phyloP scores from a whole-genome alignment of 2,113 vertebrate species.

The Saccopteryx bilineata region DNA sequence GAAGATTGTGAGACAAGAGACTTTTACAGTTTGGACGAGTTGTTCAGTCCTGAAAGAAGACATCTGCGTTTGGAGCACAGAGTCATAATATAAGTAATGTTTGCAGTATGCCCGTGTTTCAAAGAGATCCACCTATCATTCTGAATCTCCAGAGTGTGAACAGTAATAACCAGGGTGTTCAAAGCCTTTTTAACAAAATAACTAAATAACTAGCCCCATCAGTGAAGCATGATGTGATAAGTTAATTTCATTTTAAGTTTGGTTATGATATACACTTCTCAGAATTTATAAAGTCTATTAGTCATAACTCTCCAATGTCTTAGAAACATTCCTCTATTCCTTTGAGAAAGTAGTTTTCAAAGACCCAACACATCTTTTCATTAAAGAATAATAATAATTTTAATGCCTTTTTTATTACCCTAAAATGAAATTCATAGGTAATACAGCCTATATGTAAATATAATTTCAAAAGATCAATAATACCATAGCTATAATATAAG shows the following conservation, averaged over 20 bases:
- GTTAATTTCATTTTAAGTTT: constrained; percentile 29
- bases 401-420: constrained; percentile 61
- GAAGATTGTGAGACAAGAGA: background rate
- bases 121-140: background rate
- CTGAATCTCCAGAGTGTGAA: background rate
- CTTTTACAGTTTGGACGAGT: background rate
- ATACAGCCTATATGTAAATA: constrained; percentile 52
- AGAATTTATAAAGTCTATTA: constrained; percentile 15
- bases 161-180: background rate
- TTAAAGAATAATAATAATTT: constrained; percentile 54
- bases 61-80: accelerated
- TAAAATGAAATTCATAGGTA: constrained; percentile 62
- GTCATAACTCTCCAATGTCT: background rate
- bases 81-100: background rate
- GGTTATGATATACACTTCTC: background rate
- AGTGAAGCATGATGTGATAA: background rate
- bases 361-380: constrained; percentile 52
- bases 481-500: background rate
- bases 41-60: background rate
- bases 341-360: constrained; percentile 20
- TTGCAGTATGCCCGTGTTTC: background rate
- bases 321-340: background rate
- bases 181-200: background rate
- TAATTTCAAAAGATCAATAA: constrained; percentile 61
- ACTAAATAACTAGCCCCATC: background rate